phyloP scores from a whole-genome alignment of 2,888 invertebrate species.

The Scaeva pyrastri region DNA sequence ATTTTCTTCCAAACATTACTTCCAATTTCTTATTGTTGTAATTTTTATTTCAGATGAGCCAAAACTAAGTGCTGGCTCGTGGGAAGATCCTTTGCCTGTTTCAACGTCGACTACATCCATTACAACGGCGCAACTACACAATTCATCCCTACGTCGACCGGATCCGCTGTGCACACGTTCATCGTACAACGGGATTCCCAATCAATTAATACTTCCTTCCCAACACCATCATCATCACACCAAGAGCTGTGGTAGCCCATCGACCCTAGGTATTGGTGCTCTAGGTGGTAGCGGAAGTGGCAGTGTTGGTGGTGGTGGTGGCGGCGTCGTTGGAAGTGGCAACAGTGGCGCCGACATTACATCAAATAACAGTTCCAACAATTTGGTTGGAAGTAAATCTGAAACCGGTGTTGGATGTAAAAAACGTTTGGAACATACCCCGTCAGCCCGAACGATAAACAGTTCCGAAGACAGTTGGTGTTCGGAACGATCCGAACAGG shows the following conservation, averaged over 20 bases:
- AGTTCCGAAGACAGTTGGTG: constrained; percentile 88
- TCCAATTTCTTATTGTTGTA: not conserved
- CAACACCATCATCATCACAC: constrained; percentile 78
- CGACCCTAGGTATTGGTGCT: constrained; percentile 62
- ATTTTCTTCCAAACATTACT: not conserved
- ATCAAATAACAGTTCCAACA: constrained; percentile 60
- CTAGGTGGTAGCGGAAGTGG: constrained; percentile 52
- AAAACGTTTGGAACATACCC: constrained; percentile 79
- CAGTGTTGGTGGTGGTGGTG: constrained; percentile 46
- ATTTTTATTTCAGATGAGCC: constrained; percentile 89
- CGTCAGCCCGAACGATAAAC: constrained; percentile 80
- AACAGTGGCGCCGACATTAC: constrained; percentile 75
- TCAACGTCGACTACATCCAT: constrained; percentile 79
- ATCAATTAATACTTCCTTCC: constrained; percentile 78
- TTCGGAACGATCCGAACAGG: constrained; percentile 80
- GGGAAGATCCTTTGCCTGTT: constrained; percentile 87
- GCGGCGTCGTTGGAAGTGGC: constrained; percentile 72
- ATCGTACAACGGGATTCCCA: constrained; percentile 78
- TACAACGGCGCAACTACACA: constrained; percentile 82
- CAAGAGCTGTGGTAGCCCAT: constrained; percentile 74
- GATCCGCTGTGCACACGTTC: constrained; percentile 78
- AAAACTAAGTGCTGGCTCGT: constrained; percentile 89
- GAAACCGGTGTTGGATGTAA: constrained; percentile 79
- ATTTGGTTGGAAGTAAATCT: constrained; percentile 80
- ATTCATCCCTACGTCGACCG: constrained; percentile 80